Percentiles rank a stretch among this genome's conserved stretches.
These are phyloP conservation scores for Lophura nycthemera DNA, from an alignment of 2,113 vertebrate genomes.

Conservation along the genomic window DNA sequence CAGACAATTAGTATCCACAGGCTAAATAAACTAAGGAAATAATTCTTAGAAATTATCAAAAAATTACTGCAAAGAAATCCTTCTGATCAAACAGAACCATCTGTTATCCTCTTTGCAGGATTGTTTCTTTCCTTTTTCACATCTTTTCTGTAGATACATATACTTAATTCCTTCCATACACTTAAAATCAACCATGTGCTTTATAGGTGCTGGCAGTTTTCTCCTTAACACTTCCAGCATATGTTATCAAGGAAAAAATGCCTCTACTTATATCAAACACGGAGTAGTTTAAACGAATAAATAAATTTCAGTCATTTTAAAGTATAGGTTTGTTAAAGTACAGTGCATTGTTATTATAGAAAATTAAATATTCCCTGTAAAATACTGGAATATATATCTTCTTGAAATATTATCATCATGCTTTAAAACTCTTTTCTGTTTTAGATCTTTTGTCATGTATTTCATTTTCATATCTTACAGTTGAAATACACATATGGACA, in stretches of 20 bases:
- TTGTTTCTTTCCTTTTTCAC: not conserved
- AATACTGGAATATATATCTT: not conserved
- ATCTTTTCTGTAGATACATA: not conserved
- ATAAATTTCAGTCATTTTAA: not conserved
- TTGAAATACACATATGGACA: not conserved
- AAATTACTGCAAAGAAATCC: not conserved
- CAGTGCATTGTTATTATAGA: not conserved
- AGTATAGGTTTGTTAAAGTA: not conserved
- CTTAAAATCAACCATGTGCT: not conserved
- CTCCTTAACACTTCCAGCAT: not conserved
- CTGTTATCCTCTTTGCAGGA: not conserved
- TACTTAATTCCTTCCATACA: constrained; percentile 5
- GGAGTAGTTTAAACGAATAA: not conserved
- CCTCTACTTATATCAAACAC: not conserved
- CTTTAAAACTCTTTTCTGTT: constrained; percentile 1
- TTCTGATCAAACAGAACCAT: not conserved
- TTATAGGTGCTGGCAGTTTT: constrained; percentile 11
- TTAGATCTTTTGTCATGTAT: not conserved
- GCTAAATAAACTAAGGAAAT: constrained; percentile 4
- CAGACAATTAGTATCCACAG: not conserved
- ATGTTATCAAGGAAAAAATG: not conserved
- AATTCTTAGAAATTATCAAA: constrained; percentile 16
- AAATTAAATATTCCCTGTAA: not conserved
- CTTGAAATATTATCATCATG: not conserved
- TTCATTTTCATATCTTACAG: constrained; percentile 24